phyloP scores from a whole-genome alignment of 2,888 invertebrate genomes.

The Rugalucina vietnamica region DNA sequence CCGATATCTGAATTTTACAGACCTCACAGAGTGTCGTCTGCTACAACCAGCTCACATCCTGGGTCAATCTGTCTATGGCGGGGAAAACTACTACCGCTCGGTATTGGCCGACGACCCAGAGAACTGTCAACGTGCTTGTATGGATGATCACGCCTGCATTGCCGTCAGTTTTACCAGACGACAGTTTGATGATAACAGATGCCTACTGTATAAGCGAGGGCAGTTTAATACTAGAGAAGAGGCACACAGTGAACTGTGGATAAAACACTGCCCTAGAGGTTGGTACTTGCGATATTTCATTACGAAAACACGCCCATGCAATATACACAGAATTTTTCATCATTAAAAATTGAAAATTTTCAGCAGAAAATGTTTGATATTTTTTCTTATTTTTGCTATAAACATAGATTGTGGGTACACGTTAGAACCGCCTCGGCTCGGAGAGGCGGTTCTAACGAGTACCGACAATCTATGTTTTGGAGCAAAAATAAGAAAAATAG shows the following conservation, averaged over 20 bases:
- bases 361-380: too few relatives aligned
- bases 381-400: neutral
- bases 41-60: neutral
- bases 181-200: slow-evolving; percentile 1
- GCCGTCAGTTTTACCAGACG: slow-evolving; percentile 11
- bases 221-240: neutral
- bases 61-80: neutral
- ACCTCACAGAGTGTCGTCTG: slow-evolving; percentile 18
- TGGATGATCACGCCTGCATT: neutral
- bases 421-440: neutral
- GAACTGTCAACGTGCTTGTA: neutral
- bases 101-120: neutral
- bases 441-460: neutral
- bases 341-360: too few relatives aligned
- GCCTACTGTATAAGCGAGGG: slow-evolving; percentile 11
- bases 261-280: slow-evolving; percentile 21
- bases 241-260: slow-evolving; percentile 17
- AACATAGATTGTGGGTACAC: neutral
- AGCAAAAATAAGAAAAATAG: neutral
- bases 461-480: neutral
- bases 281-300: too few relatives aligned
- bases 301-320: too few relatives aligned
- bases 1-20: neutral
- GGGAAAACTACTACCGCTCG: slow-evolving; percentile 5
- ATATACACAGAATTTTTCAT: too few relatives aligned